Percentiles rank a stretch among this genome's conserved stretches.
phyloP scores from a whole-genome alignment of 1,140 invertebrate species.

The Panulirus ornatus region DNA sequence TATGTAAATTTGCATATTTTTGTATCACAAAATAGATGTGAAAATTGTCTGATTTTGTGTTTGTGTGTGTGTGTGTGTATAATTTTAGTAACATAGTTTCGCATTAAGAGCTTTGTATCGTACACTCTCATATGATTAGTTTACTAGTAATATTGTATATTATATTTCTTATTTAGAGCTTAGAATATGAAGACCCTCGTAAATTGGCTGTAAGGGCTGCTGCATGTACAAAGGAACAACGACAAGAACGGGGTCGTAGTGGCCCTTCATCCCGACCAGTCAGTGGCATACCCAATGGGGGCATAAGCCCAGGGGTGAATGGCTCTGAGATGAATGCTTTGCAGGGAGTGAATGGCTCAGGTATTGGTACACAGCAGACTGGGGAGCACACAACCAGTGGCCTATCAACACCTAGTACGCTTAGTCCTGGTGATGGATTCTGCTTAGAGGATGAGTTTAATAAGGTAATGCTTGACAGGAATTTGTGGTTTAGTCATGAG shows the following conservation, averaged over 20 bases:
- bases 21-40: neutral
- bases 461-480: slow-evolving; percentile 76
- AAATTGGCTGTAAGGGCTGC: slow-evolving; percentile 57
- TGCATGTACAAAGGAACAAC: slow-evolving; percentile 55
- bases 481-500: neutral
- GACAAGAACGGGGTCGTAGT: slow-evolving; percentile 58
- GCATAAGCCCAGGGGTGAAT: slow-evolving; percentile 27
- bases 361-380: slow-evolving; percentile 19
- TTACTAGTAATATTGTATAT: no score
- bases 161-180: slow-evolving; percentile 31
- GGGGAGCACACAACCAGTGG: slow-evolving; percentile 77
- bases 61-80: no score
- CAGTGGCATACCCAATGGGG: slow-evolving; percentile 51
- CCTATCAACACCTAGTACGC: slow-evolving; percentile 82
- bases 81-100: no score
- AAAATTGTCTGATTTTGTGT: neutral
- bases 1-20: neutral
- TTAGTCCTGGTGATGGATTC: slow-evolving; percentile 81
- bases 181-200: slow-evolving; percentile 54
- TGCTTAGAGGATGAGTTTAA: slow-evolving; percentile 81
- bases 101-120: no score
- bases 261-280: slow-evolving; percentile 22
- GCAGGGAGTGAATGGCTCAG: slow-evolving; percentile 44
- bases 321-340: neutral
- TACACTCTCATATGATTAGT: no score